Percentiles rank a stretch among this genome's conserved stretches.
phyloP scores from a whole-genome alignment of 2,113 vertebrate species.

The Phocoena sinus region DNA sequence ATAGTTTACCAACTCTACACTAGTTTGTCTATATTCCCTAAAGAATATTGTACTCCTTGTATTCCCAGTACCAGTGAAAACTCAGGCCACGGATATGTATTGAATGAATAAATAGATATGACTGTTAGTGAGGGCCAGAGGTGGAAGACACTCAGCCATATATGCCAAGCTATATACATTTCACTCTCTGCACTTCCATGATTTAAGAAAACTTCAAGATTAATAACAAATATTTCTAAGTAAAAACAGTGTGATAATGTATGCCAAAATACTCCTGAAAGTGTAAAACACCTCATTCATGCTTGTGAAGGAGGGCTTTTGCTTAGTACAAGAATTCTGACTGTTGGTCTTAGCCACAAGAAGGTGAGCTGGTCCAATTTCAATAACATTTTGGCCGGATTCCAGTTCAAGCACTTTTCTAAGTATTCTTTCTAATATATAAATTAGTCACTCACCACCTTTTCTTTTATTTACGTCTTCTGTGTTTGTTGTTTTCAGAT shows the following conservation, averaged over 20 bases:
- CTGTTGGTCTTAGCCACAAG: too few relatives aligned
- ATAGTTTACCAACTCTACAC: not conserved
- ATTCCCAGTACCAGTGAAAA: not conserved
- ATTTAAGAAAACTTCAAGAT: not conserved
- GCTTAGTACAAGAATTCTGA: not conserved
- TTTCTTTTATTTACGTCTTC: not conserved
- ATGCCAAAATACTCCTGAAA: not conserved
- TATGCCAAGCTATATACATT: not conserved
- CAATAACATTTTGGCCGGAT: not conserved
- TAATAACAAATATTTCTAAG: not conserved
- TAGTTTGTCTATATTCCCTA: not conserved
- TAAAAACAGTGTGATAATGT: not conserved
- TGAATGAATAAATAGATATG: not conserved
- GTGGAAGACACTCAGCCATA: not conserved
- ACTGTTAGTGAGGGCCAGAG: not conserved
- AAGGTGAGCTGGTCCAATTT: not conserved
- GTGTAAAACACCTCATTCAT: not conserved
- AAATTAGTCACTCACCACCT: not conserved
- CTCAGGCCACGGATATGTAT: not conserved
- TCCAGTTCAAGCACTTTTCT: not conserved
- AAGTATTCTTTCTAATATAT: not conserved
- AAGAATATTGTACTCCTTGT: not conserved
- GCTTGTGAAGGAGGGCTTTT: not conserved
- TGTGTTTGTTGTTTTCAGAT: constrained; percentile 81
- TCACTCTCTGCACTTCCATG: not conserved